Evolutionary conservation across 2,113 vertebrate species (phyloP), one percentile per base, ranked within the genome.

Genomic region (Accipiter virgatus): DNA sequence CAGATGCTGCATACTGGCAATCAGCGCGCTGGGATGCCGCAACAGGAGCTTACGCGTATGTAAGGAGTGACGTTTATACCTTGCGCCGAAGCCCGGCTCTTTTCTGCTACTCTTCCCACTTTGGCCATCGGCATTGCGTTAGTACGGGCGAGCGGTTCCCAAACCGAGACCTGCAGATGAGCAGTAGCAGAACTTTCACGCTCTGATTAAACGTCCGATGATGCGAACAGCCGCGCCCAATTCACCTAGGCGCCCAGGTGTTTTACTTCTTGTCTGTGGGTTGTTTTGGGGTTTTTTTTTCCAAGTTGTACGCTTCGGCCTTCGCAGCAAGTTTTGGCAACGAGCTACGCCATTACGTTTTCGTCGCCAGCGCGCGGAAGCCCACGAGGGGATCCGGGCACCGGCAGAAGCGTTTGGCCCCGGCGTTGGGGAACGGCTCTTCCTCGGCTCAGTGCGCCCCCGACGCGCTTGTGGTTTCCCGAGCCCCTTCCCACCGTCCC

Each of bases 311-410:
- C 1, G 4, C 25, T 68, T 63, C 10, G 42, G 82, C 13, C 32
- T 55, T 19, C 32, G 5, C 26, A 5, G 9, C 11, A 10, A n/a
- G 11, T 22, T 75, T 26, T 18, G 47, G 40, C 45, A 22, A 2
- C 0, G 9, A 23, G 9, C 15, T 42, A 2, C 1, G 1, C 8
- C 16, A 13, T 7, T 7, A 6, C 1, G 0, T 6, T 62, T 71
- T 48, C 12, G 13, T 4, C 38, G 52, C 58, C 26, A 40, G 21
- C 0, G 11, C 0, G 0, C 22, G 65, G 65, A 78, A 85, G 25
- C 22, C 45, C 36, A 3, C 23, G 1, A 5, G 29, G 1, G 34
- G 17, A 2, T 21, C 20, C 10, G 20, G 5, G 27, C 34, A 1
- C 5, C n/a, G 3, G 20, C 9, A 25, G 42, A 9, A 29, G 47